phyloP scores from a whole-genome alignment of 2,888 invertebrate species.

The Ormyrus pomaceus region DNA sequence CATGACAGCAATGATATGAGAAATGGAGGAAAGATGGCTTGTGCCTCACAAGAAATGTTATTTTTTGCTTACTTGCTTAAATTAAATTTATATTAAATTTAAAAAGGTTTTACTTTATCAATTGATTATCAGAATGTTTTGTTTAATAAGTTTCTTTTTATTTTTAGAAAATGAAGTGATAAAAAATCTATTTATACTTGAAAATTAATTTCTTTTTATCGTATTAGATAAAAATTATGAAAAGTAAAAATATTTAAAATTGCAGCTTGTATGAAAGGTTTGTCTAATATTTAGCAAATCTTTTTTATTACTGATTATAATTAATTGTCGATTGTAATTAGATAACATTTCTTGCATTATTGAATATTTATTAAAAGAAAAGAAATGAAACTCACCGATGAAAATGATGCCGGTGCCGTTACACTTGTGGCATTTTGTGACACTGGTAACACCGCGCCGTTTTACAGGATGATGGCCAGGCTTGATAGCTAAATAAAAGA shows the following conservation, averaged over 20 bases:
- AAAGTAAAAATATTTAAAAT: conserved; percentile 30
- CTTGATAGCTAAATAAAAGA: conserved; percentile 70
- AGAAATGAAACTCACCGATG: conserved; percentile 77
- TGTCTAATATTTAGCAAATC: not conserved
- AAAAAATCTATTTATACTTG: too few species aligned
- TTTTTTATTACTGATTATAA: not conserved
- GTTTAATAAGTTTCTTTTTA: conserved; percentile 15
- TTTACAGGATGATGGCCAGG: conserved; percentile 85
- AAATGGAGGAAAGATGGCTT: conserved; percentile 65
- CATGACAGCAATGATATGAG: conserved; percentile 73
- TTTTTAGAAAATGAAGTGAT: too few species aligned
- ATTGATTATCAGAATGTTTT: conserved; percentile 8
- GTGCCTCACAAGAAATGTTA: conserved; percentile 59
- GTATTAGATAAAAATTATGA: not conserved
- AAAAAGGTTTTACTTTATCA: not conserved
- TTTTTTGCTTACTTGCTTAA: conserved; percentile 29
- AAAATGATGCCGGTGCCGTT: conserved; percentile 92
- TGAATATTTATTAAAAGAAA: conserved; percentile 28
- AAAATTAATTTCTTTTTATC: too few species aligned
- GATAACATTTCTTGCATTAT: conserved; percentile 53
- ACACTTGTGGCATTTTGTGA: conserved; percentile 92
- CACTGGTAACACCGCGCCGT: conserved; percentile 87
- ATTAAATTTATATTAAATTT: not conserved
- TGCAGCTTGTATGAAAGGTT: not conserved
- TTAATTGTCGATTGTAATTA: too few species aligned